phyloP scores from a whole-genome alignment of 2,113 vertebrate species.

The Taxidea taxus region DNA sequence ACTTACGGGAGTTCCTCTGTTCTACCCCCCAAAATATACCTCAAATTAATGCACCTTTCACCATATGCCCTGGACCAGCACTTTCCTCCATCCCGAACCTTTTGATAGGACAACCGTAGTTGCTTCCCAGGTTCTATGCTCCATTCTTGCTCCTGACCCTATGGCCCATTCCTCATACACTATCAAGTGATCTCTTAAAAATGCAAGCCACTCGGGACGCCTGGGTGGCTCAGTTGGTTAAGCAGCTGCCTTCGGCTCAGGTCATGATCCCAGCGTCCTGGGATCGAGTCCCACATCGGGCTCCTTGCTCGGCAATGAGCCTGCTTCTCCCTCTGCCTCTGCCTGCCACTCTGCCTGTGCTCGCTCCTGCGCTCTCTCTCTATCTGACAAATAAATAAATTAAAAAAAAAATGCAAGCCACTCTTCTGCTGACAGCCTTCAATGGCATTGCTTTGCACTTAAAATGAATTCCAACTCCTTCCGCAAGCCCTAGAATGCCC shows the following conservation, averaged over 20 bases:
- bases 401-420: background rate
- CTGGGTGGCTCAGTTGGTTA: too few species aligned
- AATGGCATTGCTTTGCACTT: background rate
- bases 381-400: too few species aligned
- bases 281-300: too few species aligned
- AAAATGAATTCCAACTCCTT: background rate
- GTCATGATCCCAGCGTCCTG: too few species aligned
- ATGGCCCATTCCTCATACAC: background rate
- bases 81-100: background rate
- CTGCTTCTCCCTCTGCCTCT: too few species aligned
- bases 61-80: background rate
- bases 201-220: background rate
- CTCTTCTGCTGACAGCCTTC: background rate
- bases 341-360: too few species aligned
- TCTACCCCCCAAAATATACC: background rate
- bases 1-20: background rate
- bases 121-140: background rate
- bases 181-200: background rate
- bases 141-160: background rate
- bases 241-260: too few species aligned
- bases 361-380: too few species aligned
- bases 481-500: background rate
- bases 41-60: background rate
- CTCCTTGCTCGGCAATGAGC: too few species aligned
- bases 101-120: background rate